Conservation (phyloP, 2,888 invertebrate genomes). For the Nesidiocoris tenuis region DNA sequence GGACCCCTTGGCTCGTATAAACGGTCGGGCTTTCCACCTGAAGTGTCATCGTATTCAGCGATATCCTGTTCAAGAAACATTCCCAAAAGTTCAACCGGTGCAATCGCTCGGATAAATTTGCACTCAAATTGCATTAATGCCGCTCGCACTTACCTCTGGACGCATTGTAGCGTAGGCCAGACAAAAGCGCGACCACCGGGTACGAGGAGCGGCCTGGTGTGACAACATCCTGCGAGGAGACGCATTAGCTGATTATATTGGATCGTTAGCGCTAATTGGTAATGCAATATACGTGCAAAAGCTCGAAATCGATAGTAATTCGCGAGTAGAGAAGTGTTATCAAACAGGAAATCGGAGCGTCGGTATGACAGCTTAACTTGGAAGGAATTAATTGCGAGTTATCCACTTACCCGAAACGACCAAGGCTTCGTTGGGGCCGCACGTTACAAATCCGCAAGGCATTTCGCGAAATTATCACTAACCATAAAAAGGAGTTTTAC, state of each 20-base stretch:
- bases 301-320: too few relatives aligned
- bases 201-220: conserved; percentile 86
- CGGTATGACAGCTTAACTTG: neutral
- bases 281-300: too few relatives aligned
- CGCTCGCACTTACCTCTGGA: conserved; percentile 65
- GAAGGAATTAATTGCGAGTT: neutral
- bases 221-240: conserved; percentile 91
- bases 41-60: conserved; percentile 94
- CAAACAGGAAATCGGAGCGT: neutral
- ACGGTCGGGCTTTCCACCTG: conserved; percentile 94
- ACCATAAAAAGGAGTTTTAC: conserved; percentile 18
- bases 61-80: too few relatives aligned
- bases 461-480: conserved; percentile 54
- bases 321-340: too few relatives aligned
- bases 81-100: neutral
- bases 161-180: conserved; percentile 87
- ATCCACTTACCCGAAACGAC: conserved; percentile 81
- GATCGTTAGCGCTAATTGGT: too few relatives aligned
- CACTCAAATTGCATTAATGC: neutral
- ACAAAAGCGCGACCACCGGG: conserved; percentile 97
- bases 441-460: conserved; percentile 89
- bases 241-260: too few relatives aligned
- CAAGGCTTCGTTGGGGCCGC: conserved; percentile 91
- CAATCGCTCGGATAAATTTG: neutral
- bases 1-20: conserved; percentile 94